Percentiles rank a stretch among this genome's conserved stretches.
These are phyloP conservation scores for Dicycla oo DNA, from an alignment of 2,888 invertebrate species.

Conservation along the genomic window DNA sequence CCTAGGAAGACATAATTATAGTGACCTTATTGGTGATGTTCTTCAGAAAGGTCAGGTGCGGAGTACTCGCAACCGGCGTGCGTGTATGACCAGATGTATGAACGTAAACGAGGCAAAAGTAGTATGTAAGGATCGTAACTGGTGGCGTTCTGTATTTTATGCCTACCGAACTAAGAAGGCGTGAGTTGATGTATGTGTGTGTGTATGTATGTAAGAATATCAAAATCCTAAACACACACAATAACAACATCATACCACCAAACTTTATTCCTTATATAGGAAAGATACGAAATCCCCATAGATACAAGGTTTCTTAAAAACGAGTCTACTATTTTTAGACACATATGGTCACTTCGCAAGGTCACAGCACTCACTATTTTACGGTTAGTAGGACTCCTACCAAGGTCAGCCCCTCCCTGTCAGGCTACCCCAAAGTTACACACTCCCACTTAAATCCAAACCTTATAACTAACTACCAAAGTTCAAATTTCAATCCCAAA, in stretches of 20 bases:
- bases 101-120: not conserved
- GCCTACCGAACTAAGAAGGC: not conserved
- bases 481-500: conserved; percentile 24
- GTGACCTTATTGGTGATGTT: too few relatives aligned
- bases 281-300: not conserved
- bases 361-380: conserved; percentile 55
- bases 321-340: conserved; percentile 51
- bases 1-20: too few relatives aligned
- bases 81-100: not conserved
- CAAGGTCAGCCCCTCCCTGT: conserved; percentile 64
- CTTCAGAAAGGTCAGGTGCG: not conserved
- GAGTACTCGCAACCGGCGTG: not conserved
- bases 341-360: conserved; percentile 53
- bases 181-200: too few relatives aligned
- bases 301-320: conserved; percentile 10
- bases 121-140: not conserved
- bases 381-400: conserved; percentile 67
- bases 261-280: not conserved
- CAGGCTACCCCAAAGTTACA: conserved; percentile 57
- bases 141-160: not conserved
- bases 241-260: not conserved
- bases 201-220: not conserved
- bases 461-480: conserved; percentile 17
- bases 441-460: conserved; percentile 33
- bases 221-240: not conserved